A percentile compares a stretch with the other conserved stretches of the same genome.
Evolutionary conservation across 2,113 vertebrate species (phyloP).

Genomic region (Sturnira hondurensis): DNA sequence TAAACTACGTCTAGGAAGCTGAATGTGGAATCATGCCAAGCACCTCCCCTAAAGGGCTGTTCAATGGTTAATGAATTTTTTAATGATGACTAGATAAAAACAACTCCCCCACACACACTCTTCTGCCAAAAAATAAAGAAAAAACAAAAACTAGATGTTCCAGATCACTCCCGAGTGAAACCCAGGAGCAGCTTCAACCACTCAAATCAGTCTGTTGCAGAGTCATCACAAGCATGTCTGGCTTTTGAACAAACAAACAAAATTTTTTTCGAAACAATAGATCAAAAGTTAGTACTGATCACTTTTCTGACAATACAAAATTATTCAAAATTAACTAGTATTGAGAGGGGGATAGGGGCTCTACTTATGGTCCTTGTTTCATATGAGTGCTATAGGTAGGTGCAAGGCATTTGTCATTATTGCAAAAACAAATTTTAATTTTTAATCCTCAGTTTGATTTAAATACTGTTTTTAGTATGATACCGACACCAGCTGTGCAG

Average conservation of each 20-base stretch:
- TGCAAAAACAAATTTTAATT: slow-evolving; percentile 83
- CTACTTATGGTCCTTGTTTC: slow-evolving; percentile 77
- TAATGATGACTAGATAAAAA: slow-evolving; percentile 61
- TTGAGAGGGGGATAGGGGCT: slow-evolving; percentile 66
- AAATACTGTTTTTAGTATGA: slow-evolving; percentile 88
- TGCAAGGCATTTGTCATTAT: slow-evolving; percentile 83
- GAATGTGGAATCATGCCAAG: slow-evolving; percentile 53
- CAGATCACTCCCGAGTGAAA: background rate
- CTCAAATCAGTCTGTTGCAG: slow-evolving; percentile 83
- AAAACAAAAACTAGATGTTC: background rate
- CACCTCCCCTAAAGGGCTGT: slow-evolving; percentile 67
- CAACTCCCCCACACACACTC: slow-evolving; percentile 41
- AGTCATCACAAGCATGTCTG: slow-evolving; percentile 81
- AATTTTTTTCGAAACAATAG: slow-evolving; percentile 46
- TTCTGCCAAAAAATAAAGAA: background rate
- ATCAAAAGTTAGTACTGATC: slow-evolving; percentile 82
- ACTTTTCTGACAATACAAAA: slow-evolving; percentile 64
- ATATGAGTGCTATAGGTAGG: slow-evolving; percentile 77
- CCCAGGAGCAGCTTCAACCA: slow-evolving; percentile 69
- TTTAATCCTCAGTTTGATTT: slow-evolving; percentile 87
- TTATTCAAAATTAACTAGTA: slow-evolving; percentile 81
- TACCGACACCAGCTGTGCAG: slow-evolving; percentile 83
- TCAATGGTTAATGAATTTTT: slow-evolving; percentile 62
- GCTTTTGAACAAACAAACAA: slow-evolving; percentile 72
- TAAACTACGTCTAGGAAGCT: slow-evolving; percentile 53